A percentile compares a stretch with the other conserved stretches of the same genome.
Evolutionary conservation across 2,888 invertebrate genomes (phyloP).

Genomic region (Harpalus rufipes): DNA sequence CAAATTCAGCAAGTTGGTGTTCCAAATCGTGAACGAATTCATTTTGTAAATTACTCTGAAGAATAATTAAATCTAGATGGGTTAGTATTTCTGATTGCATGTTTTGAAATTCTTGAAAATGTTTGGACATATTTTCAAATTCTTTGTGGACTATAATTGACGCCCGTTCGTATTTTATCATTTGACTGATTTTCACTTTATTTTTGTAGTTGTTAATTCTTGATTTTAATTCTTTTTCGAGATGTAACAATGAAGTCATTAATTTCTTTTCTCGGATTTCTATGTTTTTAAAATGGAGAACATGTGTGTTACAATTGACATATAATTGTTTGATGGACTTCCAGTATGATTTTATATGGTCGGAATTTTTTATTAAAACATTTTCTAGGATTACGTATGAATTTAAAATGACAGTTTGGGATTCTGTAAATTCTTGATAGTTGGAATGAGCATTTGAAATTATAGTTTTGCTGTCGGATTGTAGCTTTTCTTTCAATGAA

Average conservation of each 20-base stretch:
- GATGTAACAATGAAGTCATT: not conserved
- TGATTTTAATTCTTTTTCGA: slow-evolving; percentile 17
- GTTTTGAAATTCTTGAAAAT: slow-evolving; percentile 25
- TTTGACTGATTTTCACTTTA: slow-evolving; percentile 1
- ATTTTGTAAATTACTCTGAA: slow-evolving; percentile 5
- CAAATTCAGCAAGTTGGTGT: not conserved
- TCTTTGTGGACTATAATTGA: not conserved
- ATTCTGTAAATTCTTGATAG: not conserved
- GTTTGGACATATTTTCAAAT: not conserved
- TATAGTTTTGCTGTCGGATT: not conserved
- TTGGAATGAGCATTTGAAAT: not conserved
- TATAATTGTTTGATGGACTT: slow-evolving; percentile 24
- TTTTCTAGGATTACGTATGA: not conserved
- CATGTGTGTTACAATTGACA: not conserved
- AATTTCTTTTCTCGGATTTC: slow-evolving; percentile 5
- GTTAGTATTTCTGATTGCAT: not conserved
- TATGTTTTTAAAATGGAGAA: not conserved
- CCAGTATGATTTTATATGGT: slow-evolving; percentile 9
- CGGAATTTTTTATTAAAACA: not conserved
- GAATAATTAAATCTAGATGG: not conserved
- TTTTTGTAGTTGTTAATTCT: slow-evolving; percentile 12
- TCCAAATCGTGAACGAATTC: not conserved
- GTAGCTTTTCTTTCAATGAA: not conserved
- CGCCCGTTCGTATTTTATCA: not conserved
- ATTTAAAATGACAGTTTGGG: not conserved